Base-by-base conservation (phyloP, 1,140 invertebrate genomes). In the Caerostris extrusa region DNA sequence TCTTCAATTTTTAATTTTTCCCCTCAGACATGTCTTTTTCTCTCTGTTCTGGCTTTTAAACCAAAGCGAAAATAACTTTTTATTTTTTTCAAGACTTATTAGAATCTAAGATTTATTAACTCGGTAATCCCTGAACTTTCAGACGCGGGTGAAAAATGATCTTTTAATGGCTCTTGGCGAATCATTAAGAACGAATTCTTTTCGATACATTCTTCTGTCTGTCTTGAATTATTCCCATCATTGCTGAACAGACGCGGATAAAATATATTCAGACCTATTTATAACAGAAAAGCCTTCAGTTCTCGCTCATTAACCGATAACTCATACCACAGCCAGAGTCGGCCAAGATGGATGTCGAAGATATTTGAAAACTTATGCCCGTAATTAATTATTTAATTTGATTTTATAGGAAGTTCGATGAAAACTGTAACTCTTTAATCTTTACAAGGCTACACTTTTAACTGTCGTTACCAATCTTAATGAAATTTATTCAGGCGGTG, bases 81-180 rank as follows among this genome's bases (percentile, higher is more conserved):
- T 34, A 34, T 34, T 34, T 34, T 34, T 34, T 2, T 1, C 34
- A 2, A 2, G 34, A 10, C 69, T 71, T 71, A 71, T 71, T 53
- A 71, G 19, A 71, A 71, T 34, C 19, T 7, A 34, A 71, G 69
- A 71, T 71, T 71, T 71, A 71, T 71, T 71, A 71, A 71, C 69
- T 50, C 8, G 8, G 19, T 71, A 71, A 71, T 71, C 19, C 69
- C 34, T n/a, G 10, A 19, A 8, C 19, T 50, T 34, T 71, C n/a
- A 71, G 19, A 71, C 19, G 5, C n/a, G 34, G 10, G 17, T 34
- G 69, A 71, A 71, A 71, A 71, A 71, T 71, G 69, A 34, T 19
- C 69, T 71, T 71, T 71, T 71, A 71, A 71, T 71, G 69, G 69
- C 34, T 71, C 69, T 71, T 71, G 6, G 69, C 69, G 69, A 71